phyloP scores from a whole-genome alignment of 2,113 vertebrate species.

The Hemicordylus capensis region DNA sequence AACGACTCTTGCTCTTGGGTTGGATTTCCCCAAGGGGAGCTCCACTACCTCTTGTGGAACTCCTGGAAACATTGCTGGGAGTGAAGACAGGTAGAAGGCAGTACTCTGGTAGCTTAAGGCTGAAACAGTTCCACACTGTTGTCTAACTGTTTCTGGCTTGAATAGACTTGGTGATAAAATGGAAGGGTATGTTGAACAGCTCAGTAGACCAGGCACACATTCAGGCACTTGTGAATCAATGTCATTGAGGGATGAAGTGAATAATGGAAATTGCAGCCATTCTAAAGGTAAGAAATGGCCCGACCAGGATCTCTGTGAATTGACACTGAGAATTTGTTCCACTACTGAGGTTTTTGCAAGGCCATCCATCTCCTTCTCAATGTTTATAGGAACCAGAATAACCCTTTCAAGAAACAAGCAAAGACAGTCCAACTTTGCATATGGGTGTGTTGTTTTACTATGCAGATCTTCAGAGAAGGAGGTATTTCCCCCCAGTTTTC shows the following conservation, averaged over 20 bases:
- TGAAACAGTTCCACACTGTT: neutral
- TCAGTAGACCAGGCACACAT: constrained; percentile 19
- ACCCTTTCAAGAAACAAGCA: neutral
- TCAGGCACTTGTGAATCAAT: constrained; percentile 27
- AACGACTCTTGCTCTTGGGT: constrained; percentile 58
- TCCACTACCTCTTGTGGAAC: neutral
- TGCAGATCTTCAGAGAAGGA: neutral
- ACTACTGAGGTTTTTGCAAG: constrained; percentile 7
- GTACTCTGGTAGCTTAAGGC: neutral
- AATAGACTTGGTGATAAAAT: neutral
- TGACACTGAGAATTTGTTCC: neutral
- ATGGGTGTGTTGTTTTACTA: neutral
- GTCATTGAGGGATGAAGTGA: constrained; percentile 61
- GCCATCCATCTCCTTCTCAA: neutral
- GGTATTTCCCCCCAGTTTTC: neutral
- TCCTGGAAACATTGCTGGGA: constrained; percentile 14
- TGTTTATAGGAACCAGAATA: neutral
- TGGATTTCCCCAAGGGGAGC: constrained; percentile 61
- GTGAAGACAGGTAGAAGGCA: neutral
- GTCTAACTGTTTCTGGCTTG: fast-evolving
- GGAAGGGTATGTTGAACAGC: constrained; percentile 26
- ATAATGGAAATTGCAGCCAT: constrained; percentile 40
- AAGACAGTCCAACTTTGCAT: neutral
- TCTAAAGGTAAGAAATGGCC: constrained; percentile 72
- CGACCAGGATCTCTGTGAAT: neutral